Conservation (phyloP, 2,888 invertebrate genomes). For the Lobophora halterata region DNA sequence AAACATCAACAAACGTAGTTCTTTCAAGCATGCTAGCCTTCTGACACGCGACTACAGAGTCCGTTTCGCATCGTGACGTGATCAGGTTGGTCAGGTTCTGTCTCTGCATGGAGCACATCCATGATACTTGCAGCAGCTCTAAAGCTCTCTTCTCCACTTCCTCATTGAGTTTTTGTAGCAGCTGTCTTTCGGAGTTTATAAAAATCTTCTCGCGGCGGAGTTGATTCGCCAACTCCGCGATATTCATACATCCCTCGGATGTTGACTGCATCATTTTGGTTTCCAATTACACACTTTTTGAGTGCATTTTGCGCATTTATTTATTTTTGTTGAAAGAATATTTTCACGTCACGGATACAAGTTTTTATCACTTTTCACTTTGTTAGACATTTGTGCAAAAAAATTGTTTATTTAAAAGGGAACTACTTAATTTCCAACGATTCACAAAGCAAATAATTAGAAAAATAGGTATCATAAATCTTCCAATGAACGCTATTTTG, state of each 20-base stretch:
- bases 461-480: neutral
- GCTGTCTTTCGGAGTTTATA: constrained; percentile 91
- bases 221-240: constrained; percentile 79
- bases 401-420: neutral
- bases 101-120: constrained; percentile 93
- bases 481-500: constrained; percentile 7
- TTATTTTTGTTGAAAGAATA: constrained; percentile 37
- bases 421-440: neutral
- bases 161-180: constrained; percentile 88
- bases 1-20: constrained; percentile 87
- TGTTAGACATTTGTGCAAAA: constrained; percentile 21
- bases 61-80: constrained; percentile 86
- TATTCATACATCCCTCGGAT: constrained; percentile 73
- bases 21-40: constrained; percentile 70
- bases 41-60: constrained; percentile 89
- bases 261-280: constrained; percentile 72
- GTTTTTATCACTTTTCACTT: constrained; percentile 46
- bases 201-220: constrained; percentile 93
- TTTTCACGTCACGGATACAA: constrained; percentile 53
- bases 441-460: neutral
- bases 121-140: constrained; percentile 86
- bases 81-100: constrained; percentile 89
- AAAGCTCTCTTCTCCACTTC: constrained; percentile 82
- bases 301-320: constrained; percentile 41
- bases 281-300: constrained; percentile 37